A percentile compares a stretch with the other conserved stretches of the same genome.
phyloP scores from a whole-genome alignment of 2,797 vertebrate species.

The Mastacembelus armatus region DNA sequence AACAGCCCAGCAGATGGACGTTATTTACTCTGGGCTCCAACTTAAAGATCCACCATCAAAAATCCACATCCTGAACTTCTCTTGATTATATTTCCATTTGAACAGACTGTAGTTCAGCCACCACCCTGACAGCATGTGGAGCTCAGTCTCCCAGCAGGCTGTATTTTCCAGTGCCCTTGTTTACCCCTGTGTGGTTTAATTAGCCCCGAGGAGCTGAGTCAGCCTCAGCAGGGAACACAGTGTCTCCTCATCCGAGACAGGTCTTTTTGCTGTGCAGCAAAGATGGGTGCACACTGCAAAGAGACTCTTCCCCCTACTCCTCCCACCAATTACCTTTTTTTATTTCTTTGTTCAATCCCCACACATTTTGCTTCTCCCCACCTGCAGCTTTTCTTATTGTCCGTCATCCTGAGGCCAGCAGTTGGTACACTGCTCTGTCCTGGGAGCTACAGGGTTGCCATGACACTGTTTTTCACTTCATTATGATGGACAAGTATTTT shows the following conservation, averaged over 20 bases:
- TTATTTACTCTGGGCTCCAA: conserved; percentile 45
- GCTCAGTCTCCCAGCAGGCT: conserved; percentile 24
- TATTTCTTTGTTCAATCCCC: conserved; percentile 2
- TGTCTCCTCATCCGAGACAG: conserved; percentile 27
- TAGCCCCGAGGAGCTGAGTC: conserved; percentile 63
- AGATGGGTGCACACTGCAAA: conserved; percentile 8
- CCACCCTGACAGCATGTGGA: conserved; percentile 13
- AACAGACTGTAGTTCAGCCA: conserved; percentile 19
- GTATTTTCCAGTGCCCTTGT: conserved; percentile 45
- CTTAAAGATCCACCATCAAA: conserved; percentile 41
- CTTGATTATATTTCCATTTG: conserved; percentile 25
- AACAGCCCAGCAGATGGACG: conserved; percentile 42
- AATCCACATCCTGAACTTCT: conserved; percentile 1
- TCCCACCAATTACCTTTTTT: conserved; percentile 29
- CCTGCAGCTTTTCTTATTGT: conserved; percentile 9
- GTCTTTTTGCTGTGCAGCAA: conserved; percentile 11
- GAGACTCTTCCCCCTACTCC: conserved; percentile 10
- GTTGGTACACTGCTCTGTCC: conserved; percentile 20
- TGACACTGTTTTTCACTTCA: conserved; percentile 29
- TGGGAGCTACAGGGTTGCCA: conserved; percentile 24
- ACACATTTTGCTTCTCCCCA: background rate
- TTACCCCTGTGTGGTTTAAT: conserved; percentile 67
- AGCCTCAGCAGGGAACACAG: conserved; percentile 42
- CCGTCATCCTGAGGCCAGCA: conserved; percentile 35
- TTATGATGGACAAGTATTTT: conserved; percentile 26